Evolutionary conservation across 2,888 invertebrate genomes (phyloP), one percentile per base, ranked within the genome.

Genomic region (Cantharis rustica): DNA sequence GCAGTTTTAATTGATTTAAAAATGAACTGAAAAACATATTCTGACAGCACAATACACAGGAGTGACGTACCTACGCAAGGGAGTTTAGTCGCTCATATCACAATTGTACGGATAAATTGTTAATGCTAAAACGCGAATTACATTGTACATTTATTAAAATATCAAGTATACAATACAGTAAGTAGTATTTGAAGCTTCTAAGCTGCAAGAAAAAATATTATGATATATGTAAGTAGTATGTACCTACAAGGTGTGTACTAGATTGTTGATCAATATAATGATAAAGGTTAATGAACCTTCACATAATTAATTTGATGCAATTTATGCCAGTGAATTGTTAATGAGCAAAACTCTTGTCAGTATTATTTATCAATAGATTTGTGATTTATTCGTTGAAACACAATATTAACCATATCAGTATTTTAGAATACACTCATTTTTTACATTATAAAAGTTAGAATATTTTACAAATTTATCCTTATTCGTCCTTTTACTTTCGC

Each of bases 1-100:
- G 76, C 75, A 68, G 69, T 76, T 79, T 79, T 76, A 76, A 78
- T 78, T 78, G 78, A 78, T 78, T 78, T 78, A 78, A 78, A 78
- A 78, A 78, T 78, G 78, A 75, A 75, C 78, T 75, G 73, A 75
- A 75, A 78, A 78, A 75, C 73, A 73, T 70, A 75, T 68, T 75
- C 75, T 73, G 75, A 78, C 78, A 78, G 75, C 71, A 78, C 75
- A 78, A 75, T 75, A 71, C 73, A 75, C 73, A 47, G 72, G 78
- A 75, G 75, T 75, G 75, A 73, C 73, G 75, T 72, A 47, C 47
- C 47, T 47, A 72, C 78, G 61, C 75, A 31, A 66, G 71, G 75
- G 75, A 72, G 72, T 78, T 77, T 75, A 73, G 69, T 71, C 77
- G 71, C 78, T 78, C 71, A 69, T 71, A 70, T 66, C 73, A 17